phyloP scores from a whole-genome alignment of 1,140 invertebrate genomes.

The Panagrolaimus sp. region DNA sequence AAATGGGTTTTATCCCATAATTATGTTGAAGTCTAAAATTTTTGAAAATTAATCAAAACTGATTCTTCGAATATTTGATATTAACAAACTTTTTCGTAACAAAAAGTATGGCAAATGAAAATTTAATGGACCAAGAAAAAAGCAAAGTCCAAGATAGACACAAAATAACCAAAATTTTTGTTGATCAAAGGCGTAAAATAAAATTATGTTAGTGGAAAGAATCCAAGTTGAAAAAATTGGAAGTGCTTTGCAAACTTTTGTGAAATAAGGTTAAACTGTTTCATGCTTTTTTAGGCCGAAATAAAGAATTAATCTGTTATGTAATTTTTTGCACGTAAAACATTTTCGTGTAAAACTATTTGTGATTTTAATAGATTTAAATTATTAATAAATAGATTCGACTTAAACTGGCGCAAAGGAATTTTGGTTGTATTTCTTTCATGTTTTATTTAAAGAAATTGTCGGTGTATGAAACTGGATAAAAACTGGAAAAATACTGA shows the following conservation, averaged over 20 bases:
- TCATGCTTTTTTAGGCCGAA: too few species aligned
- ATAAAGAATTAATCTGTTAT: too few species aligned
- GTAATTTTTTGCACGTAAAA: too few species aligned
- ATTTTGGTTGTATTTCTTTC: too few species aligned
- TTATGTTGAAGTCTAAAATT: neutral
- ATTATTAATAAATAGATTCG: too few species aligned
- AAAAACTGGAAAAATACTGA: too few species aligned
- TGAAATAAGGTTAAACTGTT: neutral
- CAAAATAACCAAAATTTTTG: slow-evolving; percentile 5
- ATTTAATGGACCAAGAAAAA: slow-evolving; percentile 27
- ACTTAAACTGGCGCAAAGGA: too few species aligned
- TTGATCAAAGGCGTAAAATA: slow-evolving; percentile 23
- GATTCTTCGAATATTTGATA: neutral
- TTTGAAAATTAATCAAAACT: neutral
- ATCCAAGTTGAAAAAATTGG: slow-evolving; percentile 17
- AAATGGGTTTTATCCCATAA: neutral
- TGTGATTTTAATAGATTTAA: too few species aligned
- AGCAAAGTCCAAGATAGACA: neutral
- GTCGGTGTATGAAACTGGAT: too few species aligned
- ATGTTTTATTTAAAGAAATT: too few species aligned
- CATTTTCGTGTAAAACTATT: too few species aligned
- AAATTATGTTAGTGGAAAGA: slow-evolving; percentile 25
- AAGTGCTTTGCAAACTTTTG: slow-evolving; percentile 26
- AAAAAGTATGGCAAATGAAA: slow-evolving; percentile 28
- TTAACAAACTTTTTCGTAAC: slow-evolving; percentile 29